Conservation (phyloP, 2,888 invertebrate species). For the Kryphioiulus occultus region DNA sequence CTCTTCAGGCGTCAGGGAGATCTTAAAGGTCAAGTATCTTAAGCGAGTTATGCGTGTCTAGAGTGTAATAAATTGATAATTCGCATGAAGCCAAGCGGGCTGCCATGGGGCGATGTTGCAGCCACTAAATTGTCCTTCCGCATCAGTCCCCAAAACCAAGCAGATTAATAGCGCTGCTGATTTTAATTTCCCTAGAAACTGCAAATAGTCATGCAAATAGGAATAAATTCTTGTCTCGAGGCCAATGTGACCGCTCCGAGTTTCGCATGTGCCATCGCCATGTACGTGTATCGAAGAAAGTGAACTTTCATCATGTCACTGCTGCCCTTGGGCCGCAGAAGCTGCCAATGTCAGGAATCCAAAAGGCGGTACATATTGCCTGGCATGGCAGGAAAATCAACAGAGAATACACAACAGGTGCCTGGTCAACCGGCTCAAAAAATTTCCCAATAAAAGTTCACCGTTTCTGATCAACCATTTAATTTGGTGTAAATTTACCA, state of each 20-base stretch:
- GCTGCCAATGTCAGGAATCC: background rate
- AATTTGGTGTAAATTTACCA: too few species aligned
- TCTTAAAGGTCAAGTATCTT: slow-evolving; percentile 16
- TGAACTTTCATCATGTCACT: background rate
- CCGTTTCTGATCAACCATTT: too few species aligned
- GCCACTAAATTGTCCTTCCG: background rate
- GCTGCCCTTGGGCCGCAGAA: background rate
- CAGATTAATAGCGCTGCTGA: background rate
- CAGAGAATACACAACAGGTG: background rate
- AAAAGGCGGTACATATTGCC: background rate
- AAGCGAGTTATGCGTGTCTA: background rate
- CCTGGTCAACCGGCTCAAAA: background rate
- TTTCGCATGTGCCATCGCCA: background rate
- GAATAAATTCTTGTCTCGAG: background rate
- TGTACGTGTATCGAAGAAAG: background rate
- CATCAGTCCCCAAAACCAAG: background rate
- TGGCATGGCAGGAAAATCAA: background rate
- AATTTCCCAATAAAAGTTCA: too few species aligned
- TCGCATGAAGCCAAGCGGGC: background rate
- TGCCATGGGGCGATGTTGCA: background rate
- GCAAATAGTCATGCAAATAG: background rate
- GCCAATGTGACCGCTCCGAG: background rate
- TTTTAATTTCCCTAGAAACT: slow-evolving; percentile 28
- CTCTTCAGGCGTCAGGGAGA: background rate
- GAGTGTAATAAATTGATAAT: slow-evolving; percentile 13